Conservation (phyloP, 2,113 vertebrate genomes). For the Nettapus auritus region DNA sequence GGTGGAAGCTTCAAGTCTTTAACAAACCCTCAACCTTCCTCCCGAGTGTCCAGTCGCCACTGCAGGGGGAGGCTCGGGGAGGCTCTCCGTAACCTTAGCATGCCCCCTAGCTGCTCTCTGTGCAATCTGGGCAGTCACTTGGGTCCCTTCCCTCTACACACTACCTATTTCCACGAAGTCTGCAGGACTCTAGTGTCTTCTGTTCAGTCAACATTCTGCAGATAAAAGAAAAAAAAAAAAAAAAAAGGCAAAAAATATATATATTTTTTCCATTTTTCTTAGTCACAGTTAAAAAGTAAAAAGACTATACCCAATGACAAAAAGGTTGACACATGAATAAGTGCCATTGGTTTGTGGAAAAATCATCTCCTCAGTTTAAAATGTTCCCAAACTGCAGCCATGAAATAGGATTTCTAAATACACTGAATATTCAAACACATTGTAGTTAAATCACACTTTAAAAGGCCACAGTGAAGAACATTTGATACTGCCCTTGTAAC, state of each 20-base stretch:
- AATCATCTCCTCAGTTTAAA: neutral
- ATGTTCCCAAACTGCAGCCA: neutral
- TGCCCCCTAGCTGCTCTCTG: neutral
- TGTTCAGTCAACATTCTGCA: neutral
- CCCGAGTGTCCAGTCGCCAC: fast-evolving
- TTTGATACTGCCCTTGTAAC: neutral
- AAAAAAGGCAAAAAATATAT: neutral
- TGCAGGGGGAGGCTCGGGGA: neutral
- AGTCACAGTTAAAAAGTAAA: neutral
- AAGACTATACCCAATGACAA: neutral
- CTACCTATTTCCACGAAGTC: neutral
- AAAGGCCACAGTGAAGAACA: neutral
- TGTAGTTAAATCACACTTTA: neutral
- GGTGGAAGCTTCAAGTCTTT: neutral
- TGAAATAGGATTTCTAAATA: neutral
- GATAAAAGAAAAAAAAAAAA: neutral
- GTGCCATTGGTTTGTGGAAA: neutral
- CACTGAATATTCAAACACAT: neutral
- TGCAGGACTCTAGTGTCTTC: neutral
- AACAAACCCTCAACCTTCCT: neutral
- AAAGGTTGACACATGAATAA: neutral
- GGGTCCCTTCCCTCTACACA: neutral
- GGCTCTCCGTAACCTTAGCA: neutral
- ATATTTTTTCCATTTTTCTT: neutral
- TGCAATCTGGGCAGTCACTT: neutral